Conservation (phyloP, 2,113 vertebrate species). For the Rhodinocichla rosea region DNA sequence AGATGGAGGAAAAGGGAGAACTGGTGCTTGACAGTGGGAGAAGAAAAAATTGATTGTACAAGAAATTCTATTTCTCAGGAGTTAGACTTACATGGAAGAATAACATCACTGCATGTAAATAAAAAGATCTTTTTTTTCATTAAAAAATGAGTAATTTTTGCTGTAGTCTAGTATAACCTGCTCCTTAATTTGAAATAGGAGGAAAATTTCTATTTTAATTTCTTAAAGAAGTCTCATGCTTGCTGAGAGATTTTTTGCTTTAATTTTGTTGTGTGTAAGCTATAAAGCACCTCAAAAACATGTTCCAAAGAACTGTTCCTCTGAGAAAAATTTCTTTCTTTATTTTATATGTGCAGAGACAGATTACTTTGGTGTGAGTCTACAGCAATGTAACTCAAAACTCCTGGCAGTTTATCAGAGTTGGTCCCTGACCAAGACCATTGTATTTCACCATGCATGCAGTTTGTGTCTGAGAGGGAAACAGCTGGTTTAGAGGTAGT, state of each 20-base stretch:
- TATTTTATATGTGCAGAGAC: background rate
- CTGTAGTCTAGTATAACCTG: background rate
- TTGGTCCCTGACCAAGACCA: background rate
- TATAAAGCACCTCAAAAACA: background rate
- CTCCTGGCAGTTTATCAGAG: background rate
- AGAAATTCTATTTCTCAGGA: background rate
- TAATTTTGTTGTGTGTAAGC: background rate
- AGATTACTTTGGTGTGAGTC: background rate
- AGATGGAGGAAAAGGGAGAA: background rate
- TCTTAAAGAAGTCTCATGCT: background rate
- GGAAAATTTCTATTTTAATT: background rate
- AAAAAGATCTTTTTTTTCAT: background rate
- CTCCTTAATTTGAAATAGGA: background rate
- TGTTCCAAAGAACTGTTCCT: background rate
- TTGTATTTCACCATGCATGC: background rate
- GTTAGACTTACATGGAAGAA: background rate
- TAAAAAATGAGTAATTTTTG: background rate
- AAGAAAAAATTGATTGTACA: background rate
- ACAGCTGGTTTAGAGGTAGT: background rate
- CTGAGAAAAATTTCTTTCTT: background rate
- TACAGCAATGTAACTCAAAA: background rate
- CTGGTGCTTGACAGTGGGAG: background rate
- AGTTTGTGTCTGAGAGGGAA: background rate
- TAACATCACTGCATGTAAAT: background rate
- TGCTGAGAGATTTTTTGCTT: background rate